Base-by-base conservation (phyloP, 92 coral and sea anemone species). In the Palythoa grandiflora region DNA sequence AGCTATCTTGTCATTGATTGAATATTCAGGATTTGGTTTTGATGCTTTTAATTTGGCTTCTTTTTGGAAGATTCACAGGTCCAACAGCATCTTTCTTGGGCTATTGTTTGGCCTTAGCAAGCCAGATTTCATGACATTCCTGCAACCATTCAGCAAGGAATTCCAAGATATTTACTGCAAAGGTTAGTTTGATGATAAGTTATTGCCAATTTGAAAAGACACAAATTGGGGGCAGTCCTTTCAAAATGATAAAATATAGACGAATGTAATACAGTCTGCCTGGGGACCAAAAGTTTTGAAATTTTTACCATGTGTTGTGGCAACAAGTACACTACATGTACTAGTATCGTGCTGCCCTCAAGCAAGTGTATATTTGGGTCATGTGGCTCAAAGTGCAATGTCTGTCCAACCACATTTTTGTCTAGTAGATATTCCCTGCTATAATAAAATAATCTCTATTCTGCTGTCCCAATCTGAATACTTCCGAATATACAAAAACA, bases 111-210 rank as follows among this genome's bases (percentile, higher is more conserved):
- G 89, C 20, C 10, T 38, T 6, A 44, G 10, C 15, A 91, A 88
- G n/a, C 91, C 91, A 38, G 87, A 84, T 79, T 91, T 91, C 66
- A 15, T 59, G 75, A 88, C 94, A 60, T 91, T 88, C 70, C 74
- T 91, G 84, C 87, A 86, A 51, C 94, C 89, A 6, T 84, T 91
- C 1, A 77, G 85, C 71, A 71, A 85, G 44, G 89, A 79, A 71
- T 78, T 91, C 36, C 89, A 88, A 63, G 89, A 91, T 37, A 77
- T 91, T 84, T 88, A 48, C 39, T 57, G 75, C 17, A 52, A 90
- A 86, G 93, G 93, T 90, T 35, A 52, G 79, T 14, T 72, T 20
- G 21, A 61, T 15, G 36, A 2, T 66, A 68, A 15, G 38, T 68
- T 28, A 38, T n/a, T 6, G 28, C 40, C 2, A 68, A 68, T 68